These are phyloP conservation scores for Daphoenositta chrysoptera DNA, from an alignment of 2,113 vertebrate genomes.

Conservation along the genomic window DNA sequence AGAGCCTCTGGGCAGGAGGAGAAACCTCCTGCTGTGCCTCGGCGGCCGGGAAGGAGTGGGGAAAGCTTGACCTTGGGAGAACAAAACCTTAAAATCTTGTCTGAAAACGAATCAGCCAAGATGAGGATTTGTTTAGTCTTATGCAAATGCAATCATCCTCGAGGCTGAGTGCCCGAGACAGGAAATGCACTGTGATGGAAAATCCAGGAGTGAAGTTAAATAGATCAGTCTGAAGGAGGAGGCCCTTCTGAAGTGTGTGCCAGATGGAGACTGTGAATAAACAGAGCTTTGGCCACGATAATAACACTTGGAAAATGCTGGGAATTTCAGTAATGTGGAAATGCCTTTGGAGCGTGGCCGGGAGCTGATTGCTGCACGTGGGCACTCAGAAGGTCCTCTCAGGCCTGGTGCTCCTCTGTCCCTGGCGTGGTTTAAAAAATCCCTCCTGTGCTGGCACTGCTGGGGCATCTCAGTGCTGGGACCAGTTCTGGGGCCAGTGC, in stretches of 20 bases:
- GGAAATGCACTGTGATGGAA: not conserved
- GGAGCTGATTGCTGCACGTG: not conserved
- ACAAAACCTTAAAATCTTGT: not conserved
- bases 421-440: accelerated
- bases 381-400: not conserved
- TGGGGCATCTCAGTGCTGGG: not conserved
- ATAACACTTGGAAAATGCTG: not conserved
- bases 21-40: not conserved
- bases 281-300: not conserved
- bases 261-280: not conserved
- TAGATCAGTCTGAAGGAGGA: not conserved
- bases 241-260: not conserved
- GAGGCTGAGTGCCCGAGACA: not conserved
- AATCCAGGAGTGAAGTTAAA: not conserved
- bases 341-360: accelerated
- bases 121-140: not conserved
- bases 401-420: not conserved
- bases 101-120: not conserved
- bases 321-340: not conserved
- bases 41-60: not conserved
- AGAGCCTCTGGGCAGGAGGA: not conserved
- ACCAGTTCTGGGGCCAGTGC: too few relatives aligned
- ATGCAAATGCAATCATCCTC: not conserved
- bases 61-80: not conserved
- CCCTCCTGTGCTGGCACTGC: not conserved